These are phyloP conservation scores for Dromococcyx pavoninus DNA, from an alignment of 2,797 vertebrate genomes.

Conservation along the genomic window DNA sequence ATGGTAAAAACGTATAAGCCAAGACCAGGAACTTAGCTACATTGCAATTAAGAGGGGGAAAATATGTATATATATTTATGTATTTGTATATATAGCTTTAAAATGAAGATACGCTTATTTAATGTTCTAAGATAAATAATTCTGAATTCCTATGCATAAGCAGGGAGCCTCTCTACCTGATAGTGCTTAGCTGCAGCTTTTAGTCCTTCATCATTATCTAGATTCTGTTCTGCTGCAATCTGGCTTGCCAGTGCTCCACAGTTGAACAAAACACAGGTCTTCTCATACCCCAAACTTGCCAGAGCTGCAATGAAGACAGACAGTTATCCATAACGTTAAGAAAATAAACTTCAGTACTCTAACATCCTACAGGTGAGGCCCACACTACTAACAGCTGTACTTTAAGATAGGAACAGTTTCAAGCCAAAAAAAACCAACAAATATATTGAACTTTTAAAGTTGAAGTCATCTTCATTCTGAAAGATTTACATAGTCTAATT, in stretches of 20 bases:
- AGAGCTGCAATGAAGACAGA: constrained; percentile 79
- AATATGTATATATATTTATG: accelerated
- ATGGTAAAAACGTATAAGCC: background rate
- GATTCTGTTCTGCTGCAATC: constrained; percentile 96
- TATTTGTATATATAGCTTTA: background rate
- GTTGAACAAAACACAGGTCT: constrained; percentile 97
- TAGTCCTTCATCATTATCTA: constrained; percentile 95
- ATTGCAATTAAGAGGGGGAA: background rate
- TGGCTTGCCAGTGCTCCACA: constrained; percentile 94
- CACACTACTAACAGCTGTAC: background rate
- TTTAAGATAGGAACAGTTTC: background rate
- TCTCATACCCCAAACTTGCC: constrained; percentile 96
- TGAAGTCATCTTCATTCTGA: background rate
- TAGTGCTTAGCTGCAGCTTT: constrained; percentile 94
- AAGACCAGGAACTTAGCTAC: background rate
- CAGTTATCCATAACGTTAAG: background rate
- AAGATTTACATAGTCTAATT: background rate
- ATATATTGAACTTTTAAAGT: background rate
- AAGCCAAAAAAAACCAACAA: background rate
- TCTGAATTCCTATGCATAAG: background rate
- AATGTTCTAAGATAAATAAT: background rate
- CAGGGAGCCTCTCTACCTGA: constrained; percentile 79
- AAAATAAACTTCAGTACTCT: background rate
- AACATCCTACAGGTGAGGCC: background rate
- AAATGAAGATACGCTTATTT: background rate